Conservation (phyloP, 2,888 invertebrate genomes). For the Leptinotarsa haldemani region DNA sequence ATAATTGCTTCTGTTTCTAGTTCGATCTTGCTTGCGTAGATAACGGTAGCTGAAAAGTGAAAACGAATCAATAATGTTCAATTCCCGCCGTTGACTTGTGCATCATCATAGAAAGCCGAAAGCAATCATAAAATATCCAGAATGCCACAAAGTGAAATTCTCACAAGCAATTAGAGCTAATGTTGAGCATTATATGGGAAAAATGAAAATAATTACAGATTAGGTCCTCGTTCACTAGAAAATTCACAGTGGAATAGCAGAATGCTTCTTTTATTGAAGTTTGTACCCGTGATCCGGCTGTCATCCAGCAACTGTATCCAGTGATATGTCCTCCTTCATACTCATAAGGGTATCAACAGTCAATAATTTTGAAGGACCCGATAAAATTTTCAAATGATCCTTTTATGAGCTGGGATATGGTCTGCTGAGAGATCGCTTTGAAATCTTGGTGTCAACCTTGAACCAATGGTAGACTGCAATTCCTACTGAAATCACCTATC, state of each 20-base stretch:
- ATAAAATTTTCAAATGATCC: not conserved
- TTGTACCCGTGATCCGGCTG: not conserved
- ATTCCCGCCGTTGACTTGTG: not conserved
- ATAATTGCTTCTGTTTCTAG: not conserved
- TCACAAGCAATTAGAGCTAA: too few species aligned
- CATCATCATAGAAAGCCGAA: not conserved
- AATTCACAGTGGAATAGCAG: not conserved
- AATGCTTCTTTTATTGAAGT: not conserved
- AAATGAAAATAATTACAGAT: not conserved
- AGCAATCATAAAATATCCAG: not conserved
- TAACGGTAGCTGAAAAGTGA: not conserved
- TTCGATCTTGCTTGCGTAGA: not conserved
- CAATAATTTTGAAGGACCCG: not conserved
- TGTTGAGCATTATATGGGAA: too few species aligned
- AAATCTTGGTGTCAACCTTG: too few species aligned
- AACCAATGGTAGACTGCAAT: not conserved
- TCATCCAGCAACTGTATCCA: not conserved
- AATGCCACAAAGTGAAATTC: too few species aligned
- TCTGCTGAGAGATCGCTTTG: not conserved
- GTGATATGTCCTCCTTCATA: not conserved
- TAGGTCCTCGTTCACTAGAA: not conserved
- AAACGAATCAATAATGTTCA: not conserved
- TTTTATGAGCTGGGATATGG: not conserved
- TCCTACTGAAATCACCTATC: not conserved
- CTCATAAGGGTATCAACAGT: not conserved